Percentiles rank a stretch among this genome's conserved stretches.
These are phyloP conservation scores for Argopecten irradians DNA, from an alignment of 1,140 invertebrate genomes.

Conservation along the genomic window DNA sequence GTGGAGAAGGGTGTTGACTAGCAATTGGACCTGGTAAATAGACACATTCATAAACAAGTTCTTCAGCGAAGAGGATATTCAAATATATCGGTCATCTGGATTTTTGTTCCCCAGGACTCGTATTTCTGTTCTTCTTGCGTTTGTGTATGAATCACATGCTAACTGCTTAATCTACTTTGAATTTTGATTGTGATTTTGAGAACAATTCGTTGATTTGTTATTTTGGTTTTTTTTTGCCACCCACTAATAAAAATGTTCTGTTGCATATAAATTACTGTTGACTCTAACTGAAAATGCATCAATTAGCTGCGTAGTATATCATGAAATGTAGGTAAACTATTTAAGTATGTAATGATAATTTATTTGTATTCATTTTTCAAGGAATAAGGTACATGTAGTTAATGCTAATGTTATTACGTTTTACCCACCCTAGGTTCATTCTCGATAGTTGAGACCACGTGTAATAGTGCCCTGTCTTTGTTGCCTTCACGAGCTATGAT, in stretches of 20 bases:
- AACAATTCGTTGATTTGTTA: no score
- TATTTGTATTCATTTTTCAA: not conserved
- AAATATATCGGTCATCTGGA: no score
- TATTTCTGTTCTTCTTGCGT: not conserved
- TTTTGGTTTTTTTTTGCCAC: no score
- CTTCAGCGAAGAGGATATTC: no score
- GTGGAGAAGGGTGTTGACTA: constrained; percentile 65
- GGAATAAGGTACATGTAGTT: no score
- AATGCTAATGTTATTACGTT: not conserved
- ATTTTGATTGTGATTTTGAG: no score
- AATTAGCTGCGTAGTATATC: not conserved
- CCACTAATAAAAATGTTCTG: no score
- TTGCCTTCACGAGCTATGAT: constrained; percentile 60
- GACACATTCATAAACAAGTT: no score
- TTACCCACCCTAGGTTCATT: constrained; percentile 63
- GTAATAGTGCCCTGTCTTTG: constrained; percentile 66
- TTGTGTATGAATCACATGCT: not conserved
- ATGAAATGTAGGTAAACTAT: not conserved
- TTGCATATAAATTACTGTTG: no score
- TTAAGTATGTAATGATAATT: not conserved
- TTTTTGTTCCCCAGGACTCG: not conserved
- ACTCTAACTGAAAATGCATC: no score
- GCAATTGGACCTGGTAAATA: constrained; percentile 61
- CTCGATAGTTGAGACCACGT: constrained; percentile 61
- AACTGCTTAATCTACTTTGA: no score